Conservation (phyloP, 2,888 invertebrate species). For the Orchesella flavescens region DNA sequence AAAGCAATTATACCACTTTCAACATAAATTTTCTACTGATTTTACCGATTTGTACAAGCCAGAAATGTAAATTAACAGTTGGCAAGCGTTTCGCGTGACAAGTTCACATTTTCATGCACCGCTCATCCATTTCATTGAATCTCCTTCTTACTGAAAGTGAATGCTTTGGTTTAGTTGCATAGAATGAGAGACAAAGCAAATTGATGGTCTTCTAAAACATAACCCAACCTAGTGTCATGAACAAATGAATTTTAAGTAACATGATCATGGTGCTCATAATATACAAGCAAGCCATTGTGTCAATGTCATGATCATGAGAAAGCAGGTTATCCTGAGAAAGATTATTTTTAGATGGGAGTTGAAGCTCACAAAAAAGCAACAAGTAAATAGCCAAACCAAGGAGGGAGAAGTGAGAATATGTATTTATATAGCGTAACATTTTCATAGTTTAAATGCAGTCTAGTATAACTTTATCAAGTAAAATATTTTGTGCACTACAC, state of each 20-base stretch:
- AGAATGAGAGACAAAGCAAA: not conserved
- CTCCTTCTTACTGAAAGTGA: too few relatives aligned
- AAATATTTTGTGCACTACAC: too few relatives aligned
- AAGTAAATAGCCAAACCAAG: not conserved
- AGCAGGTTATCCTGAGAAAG: constrained; percentile 5
- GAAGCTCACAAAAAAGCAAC: constrained; percentile 3
- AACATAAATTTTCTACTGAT: too few relatives aligned
- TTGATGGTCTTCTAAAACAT: constrained; percentile 12
- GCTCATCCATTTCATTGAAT: not conserved
- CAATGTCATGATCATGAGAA: constrained; percentile 18
- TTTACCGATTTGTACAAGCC: too few relatives aligned
- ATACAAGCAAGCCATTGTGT: constrained; percentile 4
- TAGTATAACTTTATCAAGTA: too few relatives aligned
- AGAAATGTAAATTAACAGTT: too few relatives aligned
- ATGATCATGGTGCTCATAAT: not conserved
- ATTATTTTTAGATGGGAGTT: constrained; percentile 45
- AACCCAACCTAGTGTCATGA: constrained; percentile 13
- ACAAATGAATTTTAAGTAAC: constrained; percentile 25
- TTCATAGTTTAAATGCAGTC: too few relatives aligned
- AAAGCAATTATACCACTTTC: too few relatives aligned
- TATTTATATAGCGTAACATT: too few relatives aligned
- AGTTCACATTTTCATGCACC: constrained; percentile 1
- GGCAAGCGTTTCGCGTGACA: not conserved
- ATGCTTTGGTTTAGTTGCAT: not conserved
- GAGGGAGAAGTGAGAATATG: too few relatives aligned